These are phyloP conservation scores for Drosophila prolongata DNA, from an alignment of 2,888 invertebrate species.

Conservation along the genomic window DNA sequence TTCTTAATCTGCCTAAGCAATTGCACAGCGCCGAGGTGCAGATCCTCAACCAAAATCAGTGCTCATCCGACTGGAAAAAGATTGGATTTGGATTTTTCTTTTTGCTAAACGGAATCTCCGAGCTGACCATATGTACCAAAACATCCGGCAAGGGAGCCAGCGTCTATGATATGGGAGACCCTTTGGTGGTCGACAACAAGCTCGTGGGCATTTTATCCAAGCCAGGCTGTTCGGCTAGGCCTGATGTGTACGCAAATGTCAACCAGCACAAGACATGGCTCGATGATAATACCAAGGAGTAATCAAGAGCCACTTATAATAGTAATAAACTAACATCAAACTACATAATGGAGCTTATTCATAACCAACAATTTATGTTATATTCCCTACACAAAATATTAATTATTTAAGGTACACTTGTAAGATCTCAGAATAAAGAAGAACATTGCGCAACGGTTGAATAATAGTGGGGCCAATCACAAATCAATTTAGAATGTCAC, in stretches of 20 bases:
- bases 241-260: slow-evolving; percentile 12
- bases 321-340: neutral
- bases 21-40: slow-evolving; percentile 1
- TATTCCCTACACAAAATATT: neutral
- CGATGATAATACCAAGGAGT: neutral
- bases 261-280: slow-evolving; percentile 1
- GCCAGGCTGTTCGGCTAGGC: neutral
- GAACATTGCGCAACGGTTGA: neutral
- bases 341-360: neutral
- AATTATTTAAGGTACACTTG: neutral
- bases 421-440: slow-evolving; percentile 1
- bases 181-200: neutral
- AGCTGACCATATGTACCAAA: slow-evolving; percentile 6
- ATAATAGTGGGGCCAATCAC: neutral
- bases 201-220: slow-evolving; percentile 8
- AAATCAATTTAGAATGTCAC: neutral
- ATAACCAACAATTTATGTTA: neutral
- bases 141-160: neutral
- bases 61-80: neutral
- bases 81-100: too few species aligned
- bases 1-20: neutral
- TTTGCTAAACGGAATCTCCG: neutral
- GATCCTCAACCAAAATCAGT: neutral
- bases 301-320: too few species aligned
- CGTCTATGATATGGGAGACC: slow-evolving; percentile 1